A percentile compares a stretch with the other conserved stretches of the same genome.
phyloP scores from a whole-genome alignment of 2,797 vertebrate species.

The Oryzias sinensis region DNA sequence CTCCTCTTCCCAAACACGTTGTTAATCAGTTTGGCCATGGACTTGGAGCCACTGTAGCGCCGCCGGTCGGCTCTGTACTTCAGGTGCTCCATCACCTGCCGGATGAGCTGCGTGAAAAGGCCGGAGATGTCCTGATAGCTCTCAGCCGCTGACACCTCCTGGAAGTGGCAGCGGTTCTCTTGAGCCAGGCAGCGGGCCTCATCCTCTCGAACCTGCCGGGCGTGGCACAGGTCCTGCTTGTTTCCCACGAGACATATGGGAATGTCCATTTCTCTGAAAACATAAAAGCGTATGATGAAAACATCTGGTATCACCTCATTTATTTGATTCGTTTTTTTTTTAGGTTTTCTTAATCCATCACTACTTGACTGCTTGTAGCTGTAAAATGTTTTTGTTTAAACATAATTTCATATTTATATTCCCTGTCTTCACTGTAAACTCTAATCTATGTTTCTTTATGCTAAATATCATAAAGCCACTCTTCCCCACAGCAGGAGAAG shows the following conservation, averaged over 20 bases:
- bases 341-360: no score
- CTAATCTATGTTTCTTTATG: no score
- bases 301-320: no score
- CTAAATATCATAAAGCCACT: no score
- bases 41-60: slow-evolving; percentile 80
- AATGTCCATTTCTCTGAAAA: slow-evolving; percentile 65
- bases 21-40: slow-evolving; percentile 82
- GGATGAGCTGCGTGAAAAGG: slow-evolving; percentile 79
- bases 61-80: slow-evolving; percentile 71
- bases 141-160: slow-evolving; percentile 81
- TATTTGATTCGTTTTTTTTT: no score
- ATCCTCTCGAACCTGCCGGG: slow-evolving; percentile 75
- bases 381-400: no score
- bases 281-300: no score
- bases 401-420: no score
- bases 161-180: slow-evolving; percentile 75
- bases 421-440: no score
- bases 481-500: no score
- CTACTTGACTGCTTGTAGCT: no score
- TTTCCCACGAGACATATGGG: slow-evolving; percentile 79
- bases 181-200: slow-evolving; percentile 72
- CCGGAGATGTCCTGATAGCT: slow-evolving; percentile 77
- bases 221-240: slow-evolving; percentile 81
- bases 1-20: slow-evolving; percentile 82
- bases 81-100: slow-evolving; percentile 74